Evolutionary conservation across 2,797 vertebrate species (phyloP).

Genomic region (Sciaenops ocellatus): DNA sequence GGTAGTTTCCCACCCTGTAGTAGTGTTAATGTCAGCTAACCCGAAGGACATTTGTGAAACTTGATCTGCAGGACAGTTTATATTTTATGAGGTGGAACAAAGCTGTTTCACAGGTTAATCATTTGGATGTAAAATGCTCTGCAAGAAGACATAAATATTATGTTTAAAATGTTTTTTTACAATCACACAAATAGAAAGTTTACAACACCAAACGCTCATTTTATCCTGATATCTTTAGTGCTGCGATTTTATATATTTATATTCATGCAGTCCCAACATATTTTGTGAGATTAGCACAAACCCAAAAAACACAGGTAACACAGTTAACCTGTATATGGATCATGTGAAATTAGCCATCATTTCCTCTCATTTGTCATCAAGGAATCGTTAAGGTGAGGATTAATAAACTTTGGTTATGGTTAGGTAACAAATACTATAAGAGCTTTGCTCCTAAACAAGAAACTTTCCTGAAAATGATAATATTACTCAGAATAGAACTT

Average conservation of each 20-base stretch:
- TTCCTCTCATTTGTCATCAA: neutral
- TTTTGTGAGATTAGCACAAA: neutral
- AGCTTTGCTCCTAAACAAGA: neutral
- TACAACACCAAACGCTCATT: no score
- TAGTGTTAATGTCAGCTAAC: slow-evolving; percentile 30
- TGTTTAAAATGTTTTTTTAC: neutral
- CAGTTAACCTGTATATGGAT: neutral
- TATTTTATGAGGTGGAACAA: slow-evolving; percentile 61
- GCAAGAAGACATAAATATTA: slow-evolving; percentile 35
- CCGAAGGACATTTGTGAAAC: slow-evolving; percentile 40
- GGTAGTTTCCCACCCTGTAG: neutral
- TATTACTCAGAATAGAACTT: neutral
- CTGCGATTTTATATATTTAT: no score
- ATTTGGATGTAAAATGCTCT: slow-evolving; percentile 42
- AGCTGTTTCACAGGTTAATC: slow-evolving; percentile 59
- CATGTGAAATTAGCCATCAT: neutral
- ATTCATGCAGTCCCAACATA: neutral
- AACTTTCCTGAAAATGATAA: neutral
- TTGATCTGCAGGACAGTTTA: slow-evolving; percentile 40
- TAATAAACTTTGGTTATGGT: neutral
- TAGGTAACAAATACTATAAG: neutral
- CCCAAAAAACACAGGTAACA: neutral
- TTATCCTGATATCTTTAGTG: no score
- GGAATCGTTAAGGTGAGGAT: neutral
- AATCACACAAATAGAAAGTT: neutral